phyloP scores from a whole-genome alignment of 2,888 invertebrate genomes.

The Latheticus oryzae region DNA sequence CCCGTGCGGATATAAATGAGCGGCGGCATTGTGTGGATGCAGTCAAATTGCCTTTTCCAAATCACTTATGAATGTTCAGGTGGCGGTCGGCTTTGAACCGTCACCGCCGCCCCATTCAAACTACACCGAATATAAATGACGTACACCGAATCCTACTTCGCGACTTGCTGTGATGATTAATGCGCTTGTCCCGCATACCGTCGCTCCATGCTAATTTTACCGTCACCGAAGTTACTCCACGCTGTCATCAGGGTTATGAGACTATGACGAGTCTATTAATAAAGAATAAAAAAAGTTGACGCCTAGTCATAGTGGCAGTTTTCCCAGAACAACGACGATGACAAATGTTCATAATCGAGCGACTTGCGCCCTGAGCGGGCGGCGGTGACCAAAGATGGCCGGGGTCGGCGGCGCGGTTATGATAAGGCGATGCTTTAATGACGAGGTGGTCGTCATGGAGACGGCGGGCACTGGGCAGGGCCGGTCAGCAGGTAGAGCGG shows the following conservation, averaged over 20 bases:
- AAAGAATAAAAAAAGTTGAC: too few relatives aligned
- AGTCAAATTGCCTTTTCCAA: constrained; percentile 47
- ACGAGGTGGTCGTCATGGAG: constrained; percentile 68
- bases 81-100: constrained; percentile 51
- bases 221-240: too few relatives aligned
- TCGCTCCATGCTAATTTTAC: constrained; percentile 13
- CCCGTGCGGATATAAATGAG: constrained; percentile 48
- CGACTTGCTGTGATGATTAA: constrained; percentile 37
- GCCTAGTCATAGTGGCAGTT: too few relatives aligned
- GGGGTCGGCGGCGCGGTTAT: constrained; percentile 67
- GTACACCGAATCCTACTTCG: constrained; percentile 57
- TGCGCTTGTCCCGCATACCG: constrained; percentile 22
- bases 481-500: constrained; percentile 63
- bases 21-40: constrained; percentile 48
- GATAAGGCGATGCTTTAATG: constrained; percentile 71
- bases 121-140: constrained; percentile 56
- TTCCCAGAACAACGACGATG: constrained; percentile 31
- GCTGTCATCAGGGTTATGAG: neutral
- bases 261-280: too few relatives aligned
- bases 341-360: constrained; percentile 47
- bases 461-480: constrained; percentile 68
- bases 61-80: constrained; percentile 61
- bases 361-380: constrained; percentile 54
- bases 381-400: constrained; percentile 66
- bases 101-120: constrained; percentile 52